Percentiles rank a stretch among this genome's conserved stretches.
phyloP scores from a whole-genome alignment of 1,140 invertebrate genomes.

The Theocolax elegans region DNA sequence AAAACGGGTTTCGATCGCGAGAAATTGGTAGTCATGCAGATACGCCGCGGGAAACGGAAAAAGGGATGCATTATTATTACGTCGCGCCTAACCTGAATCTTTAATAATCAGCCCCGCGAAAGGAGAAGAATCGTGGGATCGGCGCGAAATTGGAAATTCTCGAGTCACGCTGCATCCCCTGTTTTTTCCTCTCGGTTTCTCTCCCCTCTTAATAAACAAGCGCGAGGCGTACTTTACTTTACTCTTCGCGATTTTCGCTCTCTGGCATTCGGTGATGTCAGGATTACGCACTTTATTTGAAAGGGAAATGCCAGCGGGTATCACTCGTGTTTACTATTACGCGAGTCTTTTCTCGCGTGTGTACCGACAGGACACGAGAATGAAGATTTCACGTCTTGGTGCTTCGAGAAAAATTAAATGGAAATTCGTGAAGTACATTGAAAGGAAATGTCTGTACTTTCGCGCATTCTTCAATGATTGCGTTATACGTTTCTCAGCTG shows the following conservation, averaged over 20 bases:
- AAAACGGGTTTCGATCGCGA: neutral
- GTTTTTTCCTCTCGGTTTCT: neutral
- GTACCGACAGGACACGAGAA: too few relatives aligned
- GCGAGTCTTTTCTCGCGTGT: too few relatives aligned
- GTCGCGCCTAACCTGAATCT: constrained; percentile 35
- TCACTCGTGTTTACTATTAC: neutral
- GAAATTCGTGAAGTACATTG: too few relatives aligned
- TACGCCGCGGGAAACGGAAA: constrained; percentile 1
- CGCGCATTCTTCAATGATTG: too few relatives aligned
- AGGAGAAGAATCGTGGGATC: constrained; percentile 26
- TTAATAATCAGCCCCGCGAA: constrained; percentile 28
- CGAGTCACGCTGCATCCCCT: constrained; percentile 10
- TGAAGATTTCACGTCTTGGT: too few relatives aligned
- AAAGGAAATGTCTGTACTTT: too few relatives aligned
- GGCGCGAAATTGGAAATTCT: constrained; percentile 37
- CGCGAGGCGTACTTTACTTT: neutral
- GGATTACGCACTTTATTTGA: constrained; percentile 21
- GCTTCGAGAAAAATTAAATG: neutral
- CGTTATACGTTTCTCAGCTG: too few relatives aligned
- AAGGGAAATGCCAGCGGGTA: constrained; percentile 12
- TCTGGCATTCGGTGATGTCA: neutral
- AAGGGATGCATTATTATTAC: constrained; percentile 35
- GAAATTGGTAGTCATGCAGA: constrained; percentile 16
- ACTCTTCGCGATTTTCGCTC: neutral
- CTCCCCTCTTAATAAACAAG: constrained; percentile 15